These are phyloP conservation scores for Pseudotriccus pelzelni DNA, from an alignment of 2,797 vertebrate species.

Conservation along the genomic window DNA sequence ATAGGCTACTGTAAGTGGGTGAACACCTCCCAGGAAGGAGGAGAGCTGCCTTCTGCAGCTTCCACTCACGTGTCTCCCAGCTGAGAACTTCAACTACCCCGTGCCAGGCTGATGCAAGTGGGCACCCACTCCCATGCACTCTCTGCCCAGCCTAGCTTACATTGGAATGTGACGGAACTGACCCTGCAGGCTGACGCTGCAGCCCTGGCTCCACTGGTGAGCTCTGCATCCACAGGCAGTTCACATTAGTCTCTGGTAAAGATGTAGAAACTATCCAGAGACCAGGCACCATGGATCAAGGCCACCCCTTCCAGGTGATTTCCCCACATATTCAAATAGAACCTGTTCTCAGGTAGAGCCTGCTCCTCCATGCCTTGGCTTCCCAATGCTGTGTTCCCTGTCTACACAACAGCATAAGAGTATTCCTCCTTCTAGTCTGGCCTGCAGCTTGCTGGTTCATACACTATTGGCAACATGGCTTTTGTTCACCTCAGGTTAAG, in stretches of 20 bases:
- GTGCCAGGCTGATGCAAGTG: not conserved
- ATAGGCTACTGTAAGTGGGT: not conserved
- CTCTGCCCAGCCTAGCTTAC: not conserved
- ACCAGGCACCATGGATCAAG: not conserved
- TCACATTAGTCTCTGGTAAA: not conserved
- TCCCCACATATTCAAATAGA: not conserved
- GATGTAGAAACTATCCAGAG: not conserved
- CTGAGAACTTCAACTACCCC: not conserved
- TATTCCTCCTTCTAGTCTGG: not conserved
- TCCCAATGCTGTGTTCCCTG: not conserved
- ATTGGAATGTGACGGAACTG: not conserved
- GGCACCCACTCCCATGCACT: accelerated
- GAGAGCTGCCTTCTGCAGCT: not conserved
- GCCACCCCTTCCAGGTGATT: not conserved
- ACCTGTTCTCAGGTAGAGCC: not conserved
- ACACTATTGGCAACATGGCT: accelerated
- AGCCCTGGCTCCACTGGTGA: not conserved
- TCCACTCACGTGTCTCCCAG: accelerated
- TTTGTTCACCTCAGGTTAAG: not conserved
- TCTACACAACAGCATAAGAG: accelerated
- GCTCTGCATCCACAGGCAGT: not conserved
- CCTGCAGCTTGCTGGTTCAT: not conserved
- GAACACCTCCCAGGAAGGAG: not conserved
- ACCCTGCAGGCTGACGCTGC: not conserved
- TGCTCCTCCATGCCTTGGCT: not conserved